These are phyloP conservation scores for Phrixothrix hirtus DNA, from an alignment of 2,888 invertebrate genomes.

Conservation along the genomic window DNA sequence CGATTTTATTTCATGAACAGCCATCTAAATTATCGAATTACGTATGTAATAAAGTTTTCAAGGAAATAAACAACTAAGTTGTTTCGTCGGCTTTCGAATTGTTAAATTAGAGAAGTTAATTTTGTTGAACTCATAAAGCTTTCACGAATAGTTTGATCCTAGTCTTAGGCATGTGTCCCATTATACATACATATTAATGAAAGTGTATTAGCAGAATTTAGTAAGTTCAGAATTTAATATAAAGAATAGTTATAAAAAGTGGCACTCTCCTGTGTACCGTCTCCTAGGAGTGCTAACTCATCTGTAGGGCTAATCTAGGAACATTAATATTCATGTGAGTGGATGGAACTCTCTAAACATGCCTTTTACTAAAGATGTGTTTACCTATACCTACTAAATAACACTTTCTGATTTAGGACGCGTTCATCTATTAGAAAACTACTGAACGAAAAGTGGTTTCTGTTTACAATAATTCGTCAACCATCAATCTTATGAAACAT, in stretches of 20 bases:
- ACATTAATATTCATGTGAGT: slow-evolving; percentile 51
- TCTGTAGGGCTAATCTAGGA: slow-evolving; percentile 46
- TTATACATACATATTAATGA: slow-evolving; percentile 37
- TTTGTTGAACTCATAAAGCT: slow-evolving; percentile 20
- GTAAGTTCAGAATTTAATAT: slow-evolving; percentile 40
- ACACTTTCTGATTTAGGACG: slow-evolving; percentile 18
- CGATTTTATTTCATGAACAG: slow-evolving; percentile 18
- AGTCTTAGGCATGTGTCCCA: slow-evolving; percentile 23
- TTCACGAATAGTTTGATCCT: slow-evolving; percentile 17
- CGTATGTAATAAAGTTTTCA: too few relatives aligned
- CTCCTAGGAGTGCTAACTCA: slow-evolving; percentile 43
- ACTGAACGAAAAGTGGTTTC: too few relatives aligned
- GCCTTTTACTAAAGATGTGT: slow-evolving; percentile 39
- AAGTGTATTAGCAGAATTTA: slow-evolving; percentile 39
- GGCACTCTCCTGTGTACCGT: slow-evolving; percentile 37
- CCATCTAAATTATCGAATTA: slow-evolving; percentile 14
- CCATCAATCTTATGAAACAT: too few relatives aligned
- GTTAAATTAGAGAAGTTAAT: too few relatives aligned
- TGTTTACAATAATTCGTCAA: too few relatives aligned
- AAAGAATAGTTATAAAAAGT: slow-evolving; percentile 42
- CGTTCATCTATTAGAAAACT: slow-evolving; percentile 11
- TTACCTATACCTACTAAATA: slow-evolving; percentile 26
- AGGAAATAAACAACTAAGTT: too few relatives aligned
- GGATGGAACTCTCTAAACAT: slow-evolving; percentile 45
- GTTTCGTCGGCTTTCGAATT: too few relatives aligned